Evolutionary conservation across 1,140 invertebrate species (phyloP).

Genomic region (Leptinotarsa defecta): DNA sequence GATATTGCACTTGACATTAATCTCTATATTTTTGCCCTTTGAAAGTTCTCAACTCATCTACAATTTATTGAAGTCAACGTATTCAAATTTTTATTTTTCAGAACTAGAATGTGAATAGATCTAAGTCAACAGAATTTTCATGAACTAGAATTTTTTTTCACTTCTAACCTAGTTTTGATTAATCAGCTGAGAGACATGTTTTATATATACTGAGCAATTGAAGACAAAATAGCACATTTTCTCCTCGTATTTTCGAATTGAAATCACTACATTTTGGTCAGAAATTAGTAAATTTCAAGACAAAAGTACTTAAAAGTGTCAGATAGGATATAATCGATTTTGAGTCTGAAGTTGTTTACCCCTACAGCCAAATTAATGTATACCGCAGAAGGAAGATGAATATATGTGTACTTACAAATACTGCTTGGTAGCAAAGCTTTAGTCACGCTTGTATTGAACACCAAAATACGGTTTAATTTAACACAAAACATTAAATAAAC

Average conservation of each 20-base stretch:
- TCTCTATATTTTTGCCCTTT: too few relatives aligned
- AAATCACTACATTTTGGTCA: background rate
- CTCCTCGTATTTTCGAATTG: too few relatives aligned
- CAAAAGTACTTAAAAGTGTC: constrained; percentile 1
- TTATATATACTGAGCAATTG: background rate
- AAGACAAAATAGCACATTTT: background rate
- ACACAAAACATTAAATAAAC: constrained; percentile 1
- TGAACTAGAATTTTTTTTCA: background rate
- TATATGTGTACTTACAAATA: constrained; percentile 6
- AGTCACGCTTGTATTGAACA: background rate
- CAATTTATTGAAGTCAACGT: too few relatives aligned
- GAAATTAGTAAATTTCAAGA: constrained; percentile 1
- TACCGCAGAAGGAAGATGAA: constrained; percentile 11
- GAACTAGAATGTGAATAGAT: too few relatives aligned
- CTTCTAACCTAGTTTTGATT: background rate
- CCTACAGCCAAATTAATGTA: constrained; percentile 9
- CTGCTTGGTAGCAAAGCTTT: background rate
- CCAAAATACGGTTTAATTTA: background rate
- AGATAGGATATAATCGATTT: constrained; percentile 24
- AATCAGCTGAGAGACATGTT: background rate
- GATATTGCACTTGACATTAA: too few relatives aligned
- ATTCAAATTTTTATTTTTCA: too few relatives aligned
- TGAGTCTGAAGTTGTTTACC: constrained; percentile 18
- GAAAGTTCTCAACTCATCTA: too few relatives aligned
- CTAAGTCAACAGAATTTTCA: too few relatives aligned